A percentile compares a stretch with the other conserved stretches of the same genome.
These are phyloP conservation scores for Euglossa dilemma DNA, from an alignment of 1,140 invertebrate species.

Conservation along the genomic window DNA sequence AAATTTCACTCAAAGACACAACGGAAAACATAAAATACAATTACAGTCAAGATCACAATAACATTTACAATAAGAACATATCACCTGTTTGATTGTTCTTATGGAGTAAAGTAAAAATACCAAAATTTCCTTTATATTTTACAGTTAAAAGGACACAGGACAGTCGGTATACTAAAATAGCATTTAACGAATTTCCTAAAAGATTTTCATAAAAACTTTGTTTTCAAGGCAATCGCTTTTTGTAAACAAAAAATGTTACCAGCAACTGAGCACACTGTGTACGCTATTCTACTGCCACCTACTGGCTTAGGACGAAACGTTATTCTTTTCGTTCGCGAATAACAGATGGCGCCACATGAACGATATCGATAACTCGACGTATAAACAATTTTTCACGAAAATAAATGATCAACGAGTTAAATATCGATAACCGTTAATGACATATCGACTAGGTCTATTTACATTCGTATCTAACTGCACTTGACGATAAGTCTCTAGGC, in stretches of 20 bases:
- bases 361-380: not conserved
- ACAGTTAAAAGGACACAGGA: not conserved
- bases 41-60: not conserved
- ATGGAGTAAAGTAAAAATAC: not conserved
- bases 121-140: not conserved
- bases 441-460: too few relatives aligned
- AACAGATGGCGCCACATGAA: not conserved
- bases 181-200: not conserved
- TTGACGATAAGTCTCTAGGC: not conserved
- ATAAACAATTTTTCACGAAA: not conserved
- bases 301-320: not conserved
- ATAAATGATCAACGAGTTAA: not conserved
- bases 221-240: not conserved
- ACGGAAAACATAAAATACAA: not conserved
- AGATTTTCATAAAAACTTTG: not conserved
- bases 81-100: conserved; percentile 8
- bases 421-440: not conserved
- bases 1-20: not conserved
- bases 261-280: not conserved
- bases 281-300: not conserved
- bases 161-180: not conserved
- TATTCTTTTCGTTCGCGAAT: not conserved
- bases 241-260: conserved; percentile 25
- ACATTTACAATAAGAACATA: not conserved
- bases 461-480: not conserved